Percentiles rank a stretch among this genome's conserved stretches.
These are phyloP conservation scores for Dorcus hopei DNA, from an alignment of 2,888 invertebrate genomes.

Conservation along the genomic window DNA sequence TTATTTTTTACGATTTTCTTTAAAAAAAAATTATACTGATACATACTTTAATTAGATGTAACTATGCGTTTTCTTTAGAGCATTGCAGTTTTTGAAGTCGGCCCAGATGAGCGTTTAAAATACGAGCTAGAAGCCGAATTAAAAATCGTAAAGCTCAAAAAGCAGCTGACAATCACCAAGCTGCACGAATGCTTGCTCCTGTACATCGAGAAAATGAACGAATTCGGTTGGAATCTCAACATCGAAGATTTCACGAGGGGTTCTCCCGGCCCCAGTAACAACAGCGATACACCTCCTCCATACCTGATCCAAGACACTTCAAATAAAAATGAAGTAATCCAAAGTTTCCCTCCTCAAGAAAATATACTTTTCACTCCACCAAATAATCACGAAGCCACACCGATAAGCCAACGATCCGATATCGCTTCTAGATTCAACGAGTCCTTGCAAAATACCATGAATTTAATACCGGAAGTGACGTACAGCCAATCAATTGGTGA, in stretches of 20 bases:
- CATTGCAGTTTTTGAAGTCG: no score
- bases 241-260: no score
- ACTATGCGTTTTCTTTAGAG: no score
- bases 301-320: no score
- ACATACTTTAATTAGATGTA: no score
- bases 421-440: neutral
- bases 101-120: conserved; percentile 29
- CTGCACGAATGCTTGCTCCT: conserved; percentile 28
- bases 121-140: conserved; percentile 41
- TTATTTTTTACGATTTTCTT: neutral
- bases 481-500: neutral
- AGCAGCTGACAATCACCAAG: conserved; percentile 28
- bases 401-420: neutral
- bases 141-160: conserved; percentile 33
- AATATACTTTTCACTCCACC: no score
- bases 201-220: conserved; percentile 12
- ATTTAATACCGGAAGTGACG: neutral
- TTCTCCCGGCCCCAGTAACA: no score
- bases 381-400: no score
- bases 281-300: no score
- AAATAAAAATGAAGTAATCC: no score
- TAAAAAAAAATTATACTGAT: no score
- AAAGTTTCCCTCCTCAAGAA: no score
- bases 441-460: neutral
- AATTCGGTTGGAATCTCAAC: neutral